Evolutionary conservation across 2,888 invertebrate species (phyloP).

Genomic region (Perizoma flavofasciatum): DNA sequence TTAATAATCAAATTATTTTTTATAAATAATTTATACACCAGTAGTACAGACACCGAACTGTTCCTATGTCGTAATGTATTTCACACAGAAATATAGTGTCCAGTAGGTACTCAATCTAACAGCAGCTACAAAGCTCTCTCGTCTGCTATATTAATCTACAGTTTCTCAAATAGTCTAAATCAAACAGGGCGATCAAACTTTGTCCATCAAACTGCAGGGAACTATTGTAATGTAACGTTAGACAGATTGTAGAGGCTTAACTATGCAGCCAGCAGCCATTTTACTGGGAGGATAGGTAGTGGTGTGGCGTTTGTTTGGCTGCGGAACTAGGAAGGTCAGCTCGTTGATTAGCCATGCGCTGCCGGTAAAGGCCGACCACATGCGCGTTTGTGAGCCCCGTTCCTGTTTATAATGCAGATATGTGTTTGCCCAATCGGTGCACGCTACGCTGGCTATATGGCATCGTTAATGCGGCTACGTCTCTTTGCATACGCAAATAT

Average conservation of each 20-base stretch:
- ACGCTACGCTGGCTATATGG: constrained; percentile 83
- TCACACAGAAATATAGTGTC: too few species aligned
- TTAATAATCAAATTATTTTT: too few species aligned
- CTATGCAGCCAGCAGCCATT: constrained; percentile 49
- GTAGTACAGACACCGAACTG: too few species aligned
- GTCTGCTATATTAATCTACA: constrained; percentile 1
- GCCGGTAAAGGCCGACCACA: constrained; percentile 82
- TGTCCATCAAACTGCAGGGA: constrained; percentile 32
- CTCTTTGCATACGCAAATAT: constrained; percentile 85
- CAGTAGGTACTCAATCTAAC: too few species aligned
- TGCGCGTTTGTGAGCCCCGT: constrained; percentile 80
- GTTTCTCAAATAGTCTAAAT: constrained; percentile 7
- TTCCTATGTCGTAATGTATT: too few species aligned
- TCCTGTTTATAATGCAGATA: constrained; percentile 85
- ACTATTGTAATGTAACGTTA: constrained; percentile 41
- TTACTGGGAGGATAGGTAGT: constrained; percentile 50
- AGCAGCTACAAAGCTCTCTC: not conserved
- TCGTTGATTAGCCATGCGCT: constrained; percentile 78
- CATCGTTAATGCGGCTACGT: constrained; percentile 82
- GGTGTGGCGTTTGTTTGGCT: constrained; percentile 69
- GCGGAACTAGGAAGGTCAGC: constrained; percentile 70
- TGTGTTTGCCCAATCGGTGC: constrained; percentile 84
- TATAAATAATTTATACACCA: too few species aligned
- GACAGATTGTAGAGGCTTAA: constrained; percentile 34
- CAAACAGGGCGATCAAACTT: constrained; percentile 17